phyloP scores from a whole-genome alignment of 2,888 invertebrate genomes.

The Trichogramma dendrolimi region DNA sequence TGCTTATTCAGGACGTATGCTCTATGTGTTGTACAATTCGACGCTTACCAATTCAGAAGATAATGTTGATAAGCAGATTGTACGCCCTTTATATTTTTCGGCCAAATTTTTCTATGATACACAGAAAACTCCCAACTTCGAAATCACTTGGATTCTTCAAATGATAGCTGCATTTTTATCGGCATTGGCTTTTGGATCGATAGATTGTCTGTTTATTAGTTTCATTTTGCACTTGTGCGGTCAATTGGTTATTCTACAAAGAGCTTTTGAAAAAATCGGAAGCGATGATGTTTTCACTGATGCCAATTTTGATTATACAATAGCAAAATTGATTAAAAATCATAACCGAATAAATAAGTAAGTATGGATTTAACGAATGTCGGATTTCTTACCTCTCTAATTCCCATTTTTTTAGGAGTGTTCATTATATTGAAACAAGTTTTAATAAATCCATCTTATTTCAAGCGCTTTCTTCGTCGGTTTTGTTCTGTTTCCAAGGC shows the following conservation, averaged over 20 bases:
- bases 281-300: neutral
- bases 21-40: neutral
- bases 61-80: too few relatives aligned
- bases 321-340: neutral
- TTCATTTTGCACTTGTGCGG: slow-evolving; percentile 14
- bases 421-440: slow-evolving; percentile 33
- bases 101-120: slow-evolving; percentile 12
- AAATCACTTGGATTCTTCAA: slow-evolving; percentile 13
- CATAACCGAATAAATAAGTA: too few relatives aligned
- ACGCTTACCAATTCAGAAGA: too few relatives aligned
- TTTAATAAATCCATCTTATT: slow-evolving; percentile 37
- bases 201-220: slow-evolving; percentile 10
- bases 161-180: neutral
- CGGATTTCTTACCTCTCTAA: neutral
- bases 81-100: too few relatives aligned
- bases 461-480: slow-evolving; percentile 35
- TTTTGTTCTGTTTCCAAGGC: slow-evolving; percentile 38
- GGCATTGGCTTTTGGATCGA: neutral
- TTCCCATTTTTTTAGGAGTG: slow-evolving; percentile 27
- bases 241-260: slow-evolving; percentile 12
- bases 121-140: slow-evolving; percentile 10
- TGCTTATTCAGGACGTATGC: neutral
- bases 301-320: too few relatives aligned
- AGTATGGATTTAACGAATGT: neutral
- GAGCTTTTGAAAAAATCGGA: slow-evolving; percentile 4